Base-by-base conservation (phyloP, 2,797 vertebrate species). In the Schizopygopsis pylzovi region DNA sequence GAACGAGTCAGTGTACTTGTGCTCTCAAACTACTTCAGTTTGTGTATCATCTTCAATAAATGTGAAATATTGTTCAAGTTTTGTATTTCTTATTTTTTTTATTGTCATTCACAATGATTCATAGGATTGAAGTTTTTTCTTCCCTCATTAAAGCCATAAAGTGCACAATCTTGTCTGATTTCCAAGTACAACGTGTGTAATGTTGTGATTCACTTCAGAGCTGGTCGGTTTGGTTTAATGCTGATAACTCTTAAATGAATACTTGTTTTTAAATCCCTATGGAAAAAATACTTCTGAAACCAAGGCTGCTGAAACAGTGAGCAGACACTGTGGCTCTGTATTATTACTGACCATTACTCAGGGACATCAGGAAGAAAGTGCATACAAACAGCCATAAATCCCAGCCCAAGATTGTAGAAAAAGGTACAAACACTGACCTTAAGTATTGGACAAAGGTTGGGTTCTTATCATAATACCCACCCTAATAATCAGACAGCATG, bases 391-490 rank as follows among this genome's bases (percentile, higher is more conserved):
- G 54, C 63, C 54, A 70, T 70, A 80, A 25, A 81, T 28, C n/a
- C 49, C 37, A 68, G 49, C 20, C 88, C 91, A 92, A 93, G 92
- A 94, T 68, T 81, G 45, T 49, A 93, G 90, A n/a, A 85, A 8
- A 85, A 89, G 25, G 16, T 54, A 70, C 49, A 33, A 43, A 86
- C 86, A 76, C 86, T 63, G 85, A 92, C 84, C 81, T 87, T 89
- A 92, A 90, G 88, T 87, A 82, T 85, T 85, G 90, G 88, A 92
- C 93, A 95, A 96, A 95, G 94, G 93, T 95, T 91, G 82, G 0
- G 15, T 22, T 77, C 91, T 92, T 94, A 95, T 95, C 93, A 1
- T 13, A 56, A 52, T 15, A 73, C 5, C 79, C 84, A 71, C 52
- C 18, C 28, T 90, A 92, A 92, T 94, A 92, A 79, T 61, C 65